Evolutionary conservation across 2,113 vertebrate genomes (phyloP).

Genomic region (Camelus bactrianus): DNA sequence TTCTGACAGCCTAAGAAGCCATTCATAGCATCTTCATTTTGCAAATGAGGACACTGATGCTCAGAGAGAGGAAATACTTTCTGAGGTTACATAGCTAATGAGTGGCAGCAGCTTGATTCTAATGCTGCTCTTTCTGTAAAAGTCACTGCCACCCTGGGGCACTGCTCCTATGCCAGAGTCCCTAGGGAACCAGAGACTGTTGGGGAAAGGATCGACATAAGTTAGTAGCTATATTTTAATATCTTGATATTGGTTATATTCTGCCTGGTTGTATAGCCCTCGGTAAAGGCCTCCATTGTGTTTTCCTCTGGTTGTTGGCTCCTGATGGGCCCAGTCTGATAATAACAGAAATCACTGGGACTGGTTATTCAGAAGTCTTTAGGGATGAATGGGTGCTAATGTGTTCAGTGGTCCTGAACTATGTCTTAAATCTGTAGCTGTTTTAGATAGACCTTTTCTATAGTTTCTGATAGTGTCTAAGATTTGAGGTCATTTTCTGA

Average conservation of each 20-base stretch:
- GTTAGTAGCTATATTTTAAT: conserved; percentile 29
- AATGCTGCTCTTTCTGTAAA: background rate
- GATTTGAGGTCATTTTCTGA: background rate
- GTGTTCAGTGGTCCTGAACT: background rate
- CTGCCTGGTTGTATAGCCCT: background rate
- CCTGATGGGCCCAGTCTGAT: background rate
- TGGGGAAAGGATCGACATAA: background rate
- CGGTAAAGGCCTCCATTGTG: background rate
- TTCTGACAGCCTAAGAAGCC: background rate
- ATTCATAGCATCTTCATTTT: background rate
- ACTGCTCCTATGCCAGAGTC: background rate
- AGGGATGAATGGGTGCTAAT: background rate
- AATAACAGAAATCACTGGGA: background rate
- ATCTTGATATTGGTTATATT: background rate
- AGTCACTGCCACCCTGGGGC: background rate
- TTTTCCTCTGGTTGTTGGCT: background rate
- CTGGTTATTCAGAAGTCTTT: background rate
- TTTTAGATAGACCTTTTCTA: background rate
- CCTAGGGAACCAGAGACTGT: background rate
- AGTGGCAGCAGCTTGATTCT: background rate
- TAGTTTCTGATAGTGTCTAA: background rate
- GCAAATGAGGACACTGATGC: background rate
- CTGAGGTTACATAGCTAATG: background rate
- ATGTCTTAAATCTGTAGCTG: background rate
- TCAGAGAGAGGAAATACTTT: background rate